phyloP scores from a whole-genome alignment of 2,113 vertebrate genomes.

The Danio rerio region GRCz12tu NC_133181.1:2235501-2236000 shows the following conservation, averaged over 20 bases:
- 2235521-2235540: background rate
- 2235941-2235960: conserved; percentile 20
- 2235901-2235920: conserved; percentile 56
- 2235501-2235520: background rate
- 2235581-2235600: background rate
- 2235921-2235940: conserved; percentile 22
- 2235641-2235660: background rate
- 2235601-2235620: background rate
- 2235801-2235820: conserved; percentile 59
- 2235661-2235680: background rate
- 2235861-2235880: conserved; percentile 36
- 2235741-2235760: conserved; percentile 44
- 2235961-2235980: background rate
- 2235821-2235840: conserved; percentile 57
- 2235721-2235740: conserved; percentile 44
- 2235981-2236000: conserved; percentile 12
- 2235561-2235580: background rate
- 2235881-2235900: conserved; percentile 48
- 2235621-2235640: background rate
- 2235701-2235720: background rate
- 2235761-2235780: conserved; percentile 66
- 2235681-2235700: background rate
- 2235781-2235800: conserved; percentile 61
- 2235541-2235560: background rate
- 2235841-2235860: conserved; percentile 36